Conservation (phyloP, 2,113 vertebrate genomes). For the Gnathonemus longibarbis region DNA sequence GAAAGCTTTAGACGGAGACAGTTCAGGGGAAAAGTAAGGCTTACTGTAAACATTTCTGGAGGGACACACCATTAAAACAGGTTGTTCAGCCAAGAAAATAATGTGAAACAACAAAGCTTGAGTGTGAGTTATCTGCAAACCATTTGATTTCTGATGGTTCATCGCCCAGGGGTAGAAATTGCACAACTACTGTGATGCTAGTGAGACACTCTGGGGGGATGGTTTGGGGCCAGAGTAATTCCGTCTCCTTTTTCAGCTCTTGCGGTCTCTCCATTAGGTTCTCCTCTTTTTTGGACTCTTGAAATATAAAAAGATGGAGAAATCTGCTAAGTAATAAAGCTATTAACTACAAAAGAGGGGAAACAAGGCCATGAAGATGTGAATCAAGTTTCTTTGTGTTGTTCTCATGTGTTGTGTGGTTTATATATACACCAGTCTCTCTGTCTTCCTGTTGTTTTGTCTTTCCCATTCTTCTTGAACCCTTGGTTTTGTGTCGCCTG, state of each 20-base stretch:
- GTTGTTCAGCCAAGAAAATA: constrained; percentile 22
- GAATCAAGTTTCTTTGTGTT: background rate
- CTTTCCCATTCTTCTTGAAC: background rate
- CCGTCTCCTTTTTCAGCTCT: background rate
- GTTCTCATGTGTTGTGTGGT: background rate
- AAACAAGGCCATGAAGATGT: background rate
- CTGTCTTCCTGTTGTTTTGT: background rate
- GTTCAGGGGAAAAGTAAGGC: background rate
- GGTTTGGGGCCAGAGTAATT: background rate
- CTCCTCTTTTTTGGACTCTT: background rate
- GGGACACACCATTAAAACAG: constrained; percentile 3
- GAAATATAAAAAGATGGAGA: background rate
- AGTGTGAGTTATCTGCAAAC: background rate
- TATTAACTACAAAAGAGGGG: background rate
- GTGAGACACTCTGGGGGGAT: background rate
- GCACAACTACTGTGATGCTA: background rate
- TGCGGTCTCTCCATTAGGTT: background rate
- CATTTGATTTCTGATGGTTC: background rate
- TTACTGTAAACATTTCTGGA: background rate
- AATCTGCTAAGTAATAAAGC: background rate
- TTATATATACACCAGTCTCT: background rate
- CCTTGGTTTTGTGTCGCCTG: background rate
- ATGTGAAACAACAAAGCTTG: constrained; percentile 14
- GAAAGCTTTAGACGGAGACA: background rate
- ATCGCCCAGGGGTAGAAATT: background rate